Evolutionary conservation across 2,888 invertebrate genomes (phyloP).

Genomic region (Melangyna quadrimaculata): DNA sequence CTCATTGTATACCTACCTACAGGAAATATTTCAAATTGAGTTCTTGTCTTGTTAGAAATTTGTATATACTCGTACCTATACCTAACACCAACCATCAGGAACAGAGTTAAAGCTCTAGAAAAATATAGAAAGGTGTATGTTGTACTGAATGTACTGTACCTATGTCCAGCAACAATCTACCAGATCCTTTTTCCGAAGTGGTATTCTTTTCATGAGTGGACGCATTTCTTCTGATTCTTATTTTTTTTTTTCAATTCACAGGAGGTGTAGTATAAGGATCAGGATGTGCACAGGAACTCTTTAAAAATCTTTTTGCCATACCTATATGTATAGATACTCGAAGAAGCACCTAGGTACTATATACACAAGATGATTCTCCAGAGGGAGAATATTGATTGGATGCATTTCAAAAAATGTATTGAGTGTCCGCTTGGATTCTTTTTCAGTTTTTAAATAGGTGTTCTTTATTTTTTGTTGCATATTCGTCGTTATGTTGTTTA

Average conservation of each 20-base stretch:
- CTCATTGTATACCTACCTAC: not conserved
- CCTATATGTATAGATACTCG: not conserved
- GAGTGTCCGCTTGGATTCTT: not conserved
- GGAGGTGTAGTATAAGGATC: conserved; percentile 1
- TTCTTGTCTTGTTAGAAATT: conserved; percentile 27
- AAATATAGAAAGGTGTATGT: not conserved
- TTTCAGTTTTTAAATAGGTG: not conserved
- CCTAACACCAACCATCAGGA: not conserved
- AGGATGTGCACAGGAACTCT: conserved; percentile 5
- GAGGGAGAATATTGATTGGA: not conserved
- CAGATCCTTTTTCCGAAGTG: not conserved
- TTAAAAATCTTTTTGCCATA: conserved; percentile 1
- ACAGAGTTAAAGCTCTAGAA: not conserved
- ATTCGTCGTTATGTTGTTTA: no score
- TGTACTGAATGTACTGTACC: no score
- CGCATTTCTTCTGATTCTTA: conserved; percentile 21
- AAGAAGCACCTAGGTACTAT: no score
- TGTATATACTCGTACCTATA: not conserved
- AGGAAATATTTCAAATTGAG: conserved; percentile 35
- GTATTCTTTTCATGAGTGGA: conserved; percentile 4
- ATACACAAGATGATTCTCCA: not conserved
- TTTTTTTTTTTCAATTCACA: conserved; percentile 20
- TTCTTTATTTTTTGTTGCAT: no score
- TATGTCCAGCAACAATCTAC: not conserved
- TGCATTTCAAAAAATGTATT: not conserved